phyloP scores from a whole-genome alignment of 2,888 invertebrate genomes.

The Drosophila heteroneura region DNA sequence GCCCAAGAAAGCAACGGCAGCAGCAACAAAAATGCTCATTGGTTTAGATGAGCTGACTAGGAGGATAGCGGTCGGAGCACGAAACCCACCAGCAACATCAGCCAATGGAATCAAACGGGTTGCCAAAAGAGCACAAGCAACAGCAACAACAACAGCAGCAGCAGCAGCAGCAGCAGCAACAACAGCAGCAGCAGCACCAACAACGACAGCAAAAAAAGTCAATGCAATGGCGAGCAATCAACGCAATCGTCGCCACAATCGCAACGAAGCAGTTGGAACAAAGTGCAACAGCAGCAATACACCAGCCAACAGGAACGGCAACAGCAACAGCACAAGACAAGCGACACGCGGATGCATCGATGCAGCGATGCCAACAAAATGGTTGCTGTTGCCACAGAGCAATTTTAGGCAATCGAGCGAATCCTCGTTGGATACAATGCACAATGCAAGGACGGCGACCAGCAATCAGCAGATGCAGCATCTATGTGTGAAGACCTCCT shows the following conservation, averaged over 20 bases:
- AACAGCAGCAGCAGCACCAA: neutral
- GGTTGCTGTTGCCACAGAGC: slow-evolving; percentile 53
- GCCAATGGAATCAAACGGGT: neutral
- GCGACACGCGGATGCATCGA: neutral
- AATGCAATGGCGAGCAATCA: slow-evolving; percentile 3
- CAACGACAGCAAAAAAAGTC: slow-evolving; percentile 2
- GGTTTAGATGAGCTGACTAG: neutral
- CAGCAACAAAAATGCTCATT: neutral
- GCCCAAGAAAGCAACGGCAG: neutral
- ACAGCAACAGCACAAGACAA: neutral
- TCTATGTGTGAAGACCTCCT: slow-evolving; percentile 1
- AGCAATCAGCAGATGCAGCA: slow-evolving; percentile 1
- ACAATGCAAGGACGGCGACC: neutral
- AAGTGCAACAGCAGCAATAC: neutral
- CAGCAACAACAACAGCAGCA: neutral
- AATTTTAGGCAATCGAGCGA: slow-evolving; percentile 50
- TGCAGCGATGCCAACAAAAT: slow-evolving; percentile 22
- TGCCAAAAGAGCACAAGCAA: neutral
- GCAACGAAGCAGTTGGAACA: neutral
- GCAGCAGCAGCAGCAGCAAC: neutral
- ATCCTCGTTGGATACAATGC: slow-evolving; percentile 37
- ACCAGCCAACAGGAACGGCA: neutral
- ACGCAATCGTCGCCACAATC: neutral
- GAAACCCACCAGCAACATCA: neutral
- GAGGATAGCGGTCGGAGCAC: neutral